These are phyloP conservation scores for Moxostoma hubbsi DNA, from an alignment of 2,797 vertebrate genomes.

Conservation along the genomic window DNA sequence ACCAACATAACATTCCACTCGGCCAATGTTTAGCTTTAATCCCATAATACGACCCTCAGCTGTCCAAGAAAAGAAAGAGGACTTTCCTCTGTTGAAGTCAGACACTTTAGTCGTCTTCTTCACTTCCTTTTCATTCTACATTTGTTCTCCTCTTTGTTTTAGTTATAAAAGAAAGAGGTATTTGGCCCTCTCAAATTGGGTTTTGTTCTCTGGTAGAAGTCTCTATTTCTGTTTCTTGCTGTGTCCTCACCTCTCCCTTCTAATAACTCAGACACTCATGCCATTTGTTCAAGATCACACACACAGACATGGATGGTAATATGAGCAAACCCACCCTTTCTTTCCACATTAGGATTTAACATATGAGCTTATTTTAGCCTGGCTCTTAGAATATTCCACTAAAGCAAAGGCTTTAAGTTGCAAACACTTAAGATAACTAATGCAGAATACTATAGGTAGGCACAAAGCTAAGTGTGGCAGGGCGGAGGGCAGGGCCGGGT, in stretches of 20 bases:
- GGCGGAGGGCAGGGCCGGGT: too few relatives aligned
- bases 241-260: conserved; percentile 43
- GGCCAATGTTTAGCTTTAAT: conserved; percentile 83
- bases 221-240: conserved; percentile 45
- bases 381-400: not conserved
- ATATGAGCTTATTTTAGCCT: not conserved
- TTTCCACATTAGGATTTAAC: not conserved
- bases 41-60: conserved; percentile 86
- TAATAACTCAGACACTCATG: conserved; percentile 62
- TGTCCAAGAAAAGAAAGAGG: conserved; percentile 81
- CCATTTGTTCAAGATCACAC: conserved; percentile 60
- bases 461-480: too few relatives aligned
- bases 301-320: conserved; percentile 44
- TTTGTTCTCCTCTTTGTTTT: conserved; percentile 48
- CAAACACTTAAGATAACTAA: too few relatives aligned
- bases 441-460: too few relatives aligned
- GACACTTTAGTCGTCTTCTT: conserved; percentile 60
- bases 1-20: conserved; percentile 75
- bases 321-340: conserved; percentile 33
- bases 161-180: conserved; percentile 41
- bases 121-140: conserved; percentile 40
- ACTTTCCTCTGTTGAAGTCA: conserved; percentile 73
- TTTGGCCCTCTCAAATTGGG: conserved; percentile 59
- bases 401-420: too few relatives aligned
- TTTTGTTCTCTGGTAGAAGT: conserved; percentile 40